These are phyloP conservation scores for Ophioninae sp. DNA, from an alignment of 2,888 invertebrate genomes.

Conservation along the genomic window DNA sequence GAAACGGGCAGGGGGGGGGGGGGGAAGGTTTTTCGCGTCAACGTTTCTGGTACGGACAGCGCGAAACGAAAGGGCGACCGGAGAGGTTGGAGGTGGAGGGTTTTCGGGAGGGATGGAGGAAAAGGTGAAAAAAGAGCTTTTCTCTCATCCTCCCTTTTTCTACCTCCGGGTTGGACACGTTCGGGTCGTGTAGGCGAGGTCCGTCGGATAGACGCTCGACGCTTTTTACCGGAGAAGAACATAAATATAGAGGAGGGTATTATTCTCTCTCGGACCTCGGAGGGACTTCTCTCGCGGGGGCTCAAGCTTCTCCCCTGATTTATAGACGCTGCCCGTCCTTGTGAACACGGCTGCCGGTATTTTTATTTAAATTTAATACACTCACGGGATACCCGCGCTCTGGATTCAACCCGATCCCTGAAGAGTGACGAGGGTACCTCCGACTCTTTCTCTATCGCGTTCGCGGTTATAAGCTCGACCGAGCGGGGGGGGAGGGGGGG, in stretches of 20 bases:
- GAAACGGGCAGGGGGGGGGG: no score
- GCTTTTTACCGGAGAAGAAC: conserved; percentile 74
- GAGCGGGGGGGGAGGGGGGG: no score
- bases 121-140: conserved; percentile 28
- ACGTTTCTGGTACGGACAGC: conserved; percentile 60
- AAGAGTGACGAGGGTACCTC: conserved; percentile 43
- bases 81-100: conserved; percentile 50
- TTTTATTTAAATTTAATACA: conserved; percentile 81
- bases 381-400: conserved; percentile 21
- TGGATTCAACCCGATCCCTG: conserved; percentile 28
- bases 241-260: conserved; percentile 79
- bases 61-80: conserved; percentile 48
- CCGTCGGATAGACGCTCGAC: conserved; percentile 59
- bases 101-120: conserved; percentile 61
- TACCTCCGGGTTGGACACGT: no score
- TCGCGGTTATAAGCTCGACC: conserved; percentile 42
- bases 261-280: conserved; percentile 76
- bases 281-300: conserved; percentile 70
- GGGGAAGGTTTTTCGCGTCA: conserved; percentile 48
- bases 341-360: conserved; percentile 80
- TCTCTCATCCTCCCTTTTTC: not conserved
- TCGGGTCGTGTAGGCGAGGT: conserved; percentile 54
- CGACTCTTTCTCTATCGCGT: not conserved
- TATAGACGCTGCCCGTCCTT: conserved; percentile 78
- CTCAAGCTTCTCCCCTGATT: conserved; percentile 76